Evolutionary conservation across 2,888 invertebrate genomes (phyloP).

Genomic region (Apamea anceps): DNA sequence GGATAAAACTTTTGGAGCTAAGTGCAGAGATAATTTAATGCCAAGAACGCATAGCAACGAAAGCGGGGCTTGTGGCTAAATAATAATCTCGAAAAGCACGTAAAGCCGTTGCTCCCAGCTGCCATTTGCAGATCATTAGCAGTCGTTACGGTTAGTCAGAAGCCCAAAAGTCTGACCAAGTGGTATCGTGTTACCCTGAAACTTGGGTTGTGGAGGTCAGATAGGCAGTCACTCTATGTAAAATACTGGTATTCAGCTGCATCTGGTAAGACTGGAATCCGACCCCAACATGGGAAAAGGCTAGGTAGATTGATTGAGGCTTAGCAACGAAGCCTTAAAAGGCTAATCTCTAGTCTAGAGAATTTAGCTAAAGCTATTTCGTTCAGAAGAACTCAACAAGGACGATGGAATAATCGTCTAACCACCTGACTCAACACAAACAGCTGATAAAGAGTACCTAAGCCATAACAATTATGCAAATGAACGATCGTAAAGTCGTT

Average conservation of each 20-base stretch:
- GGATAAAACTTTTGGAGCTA: neutral
- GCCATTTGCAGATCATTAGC: neutral
- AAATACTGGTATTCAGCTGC: neutral
- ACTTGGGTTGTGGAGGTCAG: no score
- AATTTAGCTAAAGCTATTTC: conserved; percentile 17
- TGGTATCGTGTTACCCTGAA: no score
- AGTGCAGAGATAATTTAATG: neutral
- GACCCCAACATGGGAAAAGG: neutral
- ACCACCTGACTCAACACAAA: conserved; percentile 35
- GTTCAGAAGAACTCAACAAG: neutral
- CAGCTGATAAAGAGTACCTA: conserved; percentile 29
- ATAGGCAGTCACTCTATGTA: no score
- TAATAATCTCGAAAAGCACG: neutral
- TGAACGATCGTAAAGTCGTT: conserved; percentile 26
- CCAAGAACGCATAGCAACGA: neutral
- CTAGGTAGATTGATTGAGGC: neutral
- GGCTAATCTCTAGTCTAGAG: conserved; percentile 40
- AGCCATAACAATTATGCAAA: conserved; percentile 48
- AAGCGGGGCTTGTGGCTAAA: neutral
- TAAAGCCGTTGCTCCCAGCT: neutral
- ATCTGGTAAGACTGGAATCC: neutral
- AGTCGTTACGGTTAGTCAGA: neutral
- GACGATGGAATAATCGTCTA: conserved; percentile 22
- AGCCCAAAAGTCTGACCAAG: neutral
- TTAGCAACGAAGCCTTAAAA: conserved; percentile 10